A percentile compares a stretch with the other conserved stretches of the same genome.
Conservation (phyloP, 2,113 vertebrate species). For the Perccottus glenii region DNA sequence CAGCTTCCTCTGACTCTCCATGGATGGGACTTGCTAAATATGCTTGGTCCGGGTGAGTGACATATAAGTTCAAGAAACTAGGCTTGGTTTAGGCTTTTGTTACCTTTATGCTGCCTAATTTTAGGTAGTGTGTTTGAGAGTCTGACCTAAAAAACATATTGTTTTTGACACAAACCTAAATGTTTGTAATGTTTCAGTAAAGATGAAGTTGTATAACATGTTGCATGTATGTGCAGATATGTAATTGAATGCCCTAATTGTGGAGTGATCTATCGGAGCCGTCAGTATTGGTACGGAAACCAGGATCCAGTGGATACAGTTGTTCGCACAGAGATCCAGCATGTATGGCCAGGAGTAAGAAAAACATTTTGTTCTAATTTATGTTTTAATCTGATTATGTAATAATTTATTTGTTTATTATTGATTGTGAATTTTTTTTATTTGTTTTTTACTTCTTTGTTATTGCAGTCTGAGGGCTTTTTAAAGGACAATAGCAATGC, state of each 20-base stretch:
- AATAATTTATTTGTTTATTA: background rate
- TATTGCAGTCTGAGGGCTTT: conserved; percentile 88
- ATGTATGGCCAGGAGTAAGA: conserved; percentile 96
- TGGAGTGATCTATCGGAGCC: conserved; percentile 95
- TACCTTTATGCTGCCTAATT: conserved; percentile 29
- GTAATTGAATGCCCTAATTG: conserved; percentile 98
- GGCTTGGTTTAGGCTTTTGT: conserved; percentile 17
- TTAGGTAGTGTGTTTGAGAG: conserved; percentile 14
- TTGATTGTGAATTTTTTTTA: background rate
- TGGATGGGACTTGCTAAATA: conserved; percentile 98
- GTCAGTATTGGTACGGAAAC: conserved; percentile 99
- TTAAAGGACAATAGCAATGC: conserved; percentile 98
- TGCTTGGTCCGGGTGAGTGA: conserved; percentile 97
- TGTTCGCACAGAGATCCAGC: conserved; percentile 97
- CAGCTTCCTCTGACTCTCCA: conserved; percentile 96
- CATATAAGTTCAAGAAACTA: background rate
- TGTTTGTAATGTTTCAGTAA: background rate
- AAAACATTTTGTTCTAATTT: background rate
- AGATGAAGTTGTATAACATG: background rate
- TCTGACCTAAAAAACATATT: conserved; percentile 8
- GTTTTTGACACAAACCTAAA: background rate
- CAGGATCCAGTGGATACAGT: conserved; percentile 98
- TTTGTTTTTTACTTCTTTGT: background rate
- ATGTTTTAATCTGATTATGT: background rate
- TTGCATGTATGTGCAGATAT: conserved; percentile 79